Evolutionary conservation across 1,140 invertebrate genomes (phyloP), one percentile per base, ranked within the genome.

Genomic region (Rhyacophila brunnea): DNA sequence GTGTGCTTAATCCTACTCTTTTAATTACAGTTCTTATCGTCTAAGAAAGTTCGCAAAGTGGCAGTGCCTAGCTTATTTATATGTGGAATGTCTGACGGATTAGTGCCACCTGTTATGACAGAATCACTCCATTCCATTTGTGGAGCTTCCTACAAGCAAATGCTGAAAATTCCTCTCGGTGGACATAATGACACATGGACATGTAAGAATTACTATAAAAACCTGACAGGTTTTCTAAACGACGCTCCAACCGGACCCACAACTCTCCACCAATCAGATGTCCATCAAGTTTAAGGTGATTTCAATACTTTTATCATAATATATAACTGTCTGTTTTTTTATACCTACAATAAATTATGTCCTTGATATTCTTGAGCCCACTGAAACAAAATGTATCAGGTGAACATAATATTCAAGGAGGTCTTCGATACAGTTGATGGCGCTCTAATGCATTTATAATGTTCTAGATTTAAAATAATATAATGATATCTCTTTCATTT

Each of bases 171-270:
- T 40, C 38, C 38, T n/a, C 15, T 15, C 11, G 38, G 38, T 5
- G 38, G 38, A n/a, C 38, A 40, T 40, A 40, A 40, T 40, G 38
- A 40, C 11, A 40, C 38, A 15, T 40, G 38, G 38, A 40, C 38
- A 40, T 40, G 38, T n/a, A 15, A n/a, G 5, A 11, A 15, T 40
- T 40, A 40, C 11, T 40, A 15, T 15, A 40, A 40, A 13, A 15
- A 13, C 38, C 5, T 40, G 5, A 40, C 5, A n/a, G 11, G n/a
- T n/a, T 40, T 40, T 15, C 38, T 40, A n/a, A 40, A 40, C 11
- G 38, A 40, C 11, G 38, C 38, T 13, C 38, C 38, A 13, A n/a
- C 38, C 3, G 38, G 38, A 40, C 38, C 38, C 3, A 15, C 38
- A 5, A 40, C 11, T 13, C 38, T 40, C 15, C 38, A n/a, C 11